Evolutionary conservation across 2,888 invertebrate species (phyloP), one percentile per base, ranked within the genome.

Genomic region (Stenotaenia linearis): DNA sequence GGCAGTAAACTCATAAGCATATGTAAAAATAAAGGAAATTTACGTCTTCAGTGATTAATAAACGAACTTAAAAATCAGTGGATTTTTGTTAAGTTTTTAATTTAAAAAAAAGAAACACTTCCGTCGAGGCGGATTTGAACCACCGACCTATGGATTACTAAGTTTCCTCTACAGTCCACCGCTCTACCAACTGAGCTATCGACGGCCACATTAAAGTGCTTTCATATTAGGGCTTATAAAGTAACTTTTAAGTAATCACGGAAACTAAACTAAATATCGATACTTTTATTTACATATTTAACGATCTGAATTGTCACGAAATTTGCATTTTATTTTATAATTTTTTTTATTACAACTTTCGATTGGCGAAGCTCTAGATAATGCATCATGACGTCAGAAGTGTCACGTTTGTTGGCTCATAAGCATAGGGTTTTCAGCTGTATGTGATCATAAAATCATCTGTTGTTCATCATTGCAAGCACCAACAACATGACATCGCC

Each of bases 101-200:
- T 25, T 25, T 25, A 37, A 40, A 77, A 6, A 28, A 23, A 35
- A 80, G 50, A 50, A 81, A 80, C 2, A 74, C 32, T 30, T 84
- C 83, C 83, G 82, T 82, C 83, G 83, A 84, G 82, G 80, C 84
- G 83, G 84, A 84, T 82, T 84, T 82, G 84, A 84, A 84, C 83
- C 84, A 83, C 81, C 82, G 83, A 84, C 84, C 84, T 84, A 84
- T 83, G 84, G 84, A 84, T 84, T 4, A 37, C 83, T 79, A 37
- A 3, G n/a, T 6, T 7, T 35, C 25, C 32, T n/a, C 74, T 80
- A 25, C 75, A 75, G 75, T 75, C 75, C 75, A 75, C 75, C 75
- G 75, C 75, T 75, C 75, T 75, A 75, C 75, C 75, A 75, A 75
- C 75, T 75, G 75, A 75, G 75, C 84, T 84, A 84, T 84, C 84